Evolutionary conservation across 2,888 invertebrate genomes (phyloP), one percentile per base, ranked within the genome.

Genomic region (Merodon equestris): DNA sequence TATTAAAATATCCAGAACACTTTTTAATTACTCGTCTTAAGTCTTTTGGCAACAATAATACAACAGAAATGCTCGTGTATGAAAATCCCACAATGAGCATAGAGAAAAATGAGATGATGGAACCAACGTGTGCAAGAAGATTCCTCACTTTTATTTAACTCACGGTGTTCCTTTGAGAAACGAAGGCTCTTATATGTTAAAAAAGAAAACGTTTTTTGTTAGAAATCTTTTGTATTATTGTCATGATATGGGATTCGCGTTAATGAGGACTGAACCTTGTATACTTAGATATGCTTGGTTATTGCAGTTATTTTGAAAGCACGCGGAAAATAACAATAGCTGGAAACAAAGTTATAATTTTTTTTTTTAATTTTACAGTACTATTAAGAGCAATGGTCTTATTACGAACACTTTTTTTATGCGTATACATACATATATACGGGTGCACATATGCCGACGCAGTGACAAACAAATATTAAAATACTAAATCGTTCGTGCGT

Each of bases 11-110:
- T 54, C 68, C 47, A 60, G 74, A 74, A 56, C 70, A 70, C 64
- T 40, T 79, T 79, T 79, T 79, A 79, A 79, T 79, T 79, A 79
- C 79, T 79, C 74, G 68, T 79, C 79, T 79, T 74, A 79, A 79
- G 74, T 58, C 74, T 79, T 79, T 79, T 74, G 68, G 70, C 58
- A 60, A 79, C 68, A 79, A 79, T 74, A 79, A 79, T 79, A 74
- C 74, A 68, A 68, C 68, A 74, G 74, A 79, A 40, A 40, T 10
- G 10, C 40, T 40, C n/a, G 40, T 10, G 10, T 40, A 40, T 7
- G 10, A 40, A 40, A 40, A 10, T 40, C n/a, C 10, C 12, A 40
- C 63, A 64, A 74, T 40, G 56, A 15, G 14, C 58, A 68, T 72
- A 72, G 36, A 64, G 42, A 60, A 38, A 68, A n/a, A n/a, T n/a